Evolutionary conservation across 2,113 vertebrate species (phyloP).

Genomic region (Dinomys branickii): DNA sequence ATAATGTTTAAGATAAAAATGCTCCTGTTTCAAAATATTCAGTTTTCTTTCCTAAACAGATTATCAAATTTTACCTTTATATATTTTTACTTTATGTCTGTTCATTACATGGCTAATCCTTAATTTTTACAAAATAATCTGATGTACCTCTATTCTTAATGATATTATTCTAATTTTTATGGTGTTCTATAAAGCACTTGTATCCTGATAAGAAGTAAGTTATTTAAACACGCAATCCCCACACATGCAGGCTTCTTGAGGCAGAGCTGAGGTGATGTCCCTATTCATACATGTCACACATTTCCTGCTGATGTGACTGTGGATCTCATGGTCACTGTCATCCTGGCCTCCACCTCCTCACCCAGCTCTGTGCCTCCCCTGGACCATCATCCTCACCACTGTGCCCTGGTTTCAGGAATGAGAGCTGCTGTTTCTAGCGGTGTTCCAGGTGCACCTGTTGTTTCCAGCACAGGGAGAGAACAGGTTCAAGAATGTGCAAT

Average conservation of each 20-base stretch:
- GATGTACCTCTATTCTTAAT: neutral
- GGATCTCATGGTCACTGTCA: neutral
- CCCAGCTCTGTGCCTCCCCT: neutral
- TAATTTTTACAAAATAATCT: neutral
- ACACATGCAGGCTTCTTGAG: neutral
- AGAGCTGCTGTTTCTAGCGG: neutral
- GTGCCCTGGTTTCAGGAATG: neutral
- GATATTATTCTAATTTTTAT: neutral
- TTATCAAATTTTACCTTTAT: neutral
- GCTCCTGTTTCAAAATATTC: neutral
- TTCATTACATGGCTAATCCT: too few relatives aligned
- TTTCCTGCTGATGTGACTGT: neutral
- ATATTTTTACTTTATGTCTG: neutral
- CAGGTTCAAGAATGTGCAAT: neutral
- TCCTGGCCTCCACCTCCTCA: neutral
- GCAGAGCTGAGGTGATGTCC: neutral
- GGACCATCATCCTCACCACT: neutral
- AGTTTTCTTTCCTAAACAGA: neutral
- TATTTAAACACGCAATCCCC: neutral
- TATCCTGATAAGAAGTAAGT: neutral
- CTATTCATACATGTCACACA: neutral
- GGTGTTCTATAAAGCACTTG: neutral
- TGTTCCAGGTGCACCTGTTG: neutral
- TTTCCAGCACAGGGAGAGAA: neutral
- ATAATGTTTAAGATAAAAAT: too few relatives aligned